These are phyloP conservation scores for Caenorhabditis sinica DNA, from an alignment of 2,888 invertebrate genomes.

Conservation along the genomic window DNA sequence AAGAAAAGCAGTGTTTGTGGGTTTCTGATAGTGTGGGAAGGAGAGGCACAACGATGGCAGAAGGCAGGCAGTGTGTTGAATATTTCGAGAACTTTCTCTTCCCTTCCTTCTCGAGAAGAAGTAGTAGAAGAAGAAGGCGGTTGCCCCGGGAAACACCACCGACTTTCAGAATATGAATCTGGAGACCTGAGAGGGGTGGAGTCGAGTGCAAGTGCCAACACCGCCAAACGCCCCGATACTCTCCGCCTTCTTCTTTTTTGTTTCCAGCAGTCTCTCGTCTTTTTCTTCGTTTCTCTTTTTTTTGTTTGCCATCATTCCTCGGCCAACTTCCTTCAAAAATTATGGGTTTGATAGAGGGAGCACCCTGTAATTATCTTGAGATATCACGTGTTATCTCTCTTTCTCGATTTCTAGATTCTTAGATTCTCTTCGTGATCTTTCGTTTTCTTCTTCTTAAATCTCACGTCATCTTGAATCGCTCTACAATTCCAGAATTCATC, in stretches of 20 bases:
- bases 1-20: not conserved
- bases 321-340: not conserved
- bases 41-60: too few species aligned
- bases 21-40: slow-evolving; percentile 7
- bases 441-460: not conserved
- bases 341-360: slow-evolving; percentile 6
- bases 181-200: slow-evolving; percentile 11
- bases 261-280: not conserved
- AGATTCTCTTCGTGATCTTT: not conserved
- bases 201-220: slow-evolving; percentile 25
- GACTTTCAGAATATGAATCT: slow-evolving; percentile 27
- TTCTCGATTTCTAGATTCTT: not conserved
- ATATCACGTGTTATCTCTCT: not conserved
- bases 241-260: slow-evolving; percentile 2
- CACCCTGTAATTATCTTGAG: not conserved
- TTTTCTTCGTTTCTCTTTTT: not conserved
- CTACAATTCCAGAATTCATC: not conserved
- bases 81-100: not conserved
- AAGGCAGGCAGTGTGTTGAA: not conserved
- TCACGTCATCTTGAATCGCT: not conserved
- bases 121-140: not conserved
- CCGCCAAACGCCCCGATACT: not conserved
- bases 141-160: slow-evolving; percentile 23
- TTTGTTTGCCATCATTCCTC: slow-evolving; percentile 8
- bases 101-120: not conserved